Percentiles rank a stretch among this genome's conserved stretches.
Evolutionary conservation across 2,888 invertebrate species (phyloP).

Genomic region (Drosophila mettleri): DNA sequence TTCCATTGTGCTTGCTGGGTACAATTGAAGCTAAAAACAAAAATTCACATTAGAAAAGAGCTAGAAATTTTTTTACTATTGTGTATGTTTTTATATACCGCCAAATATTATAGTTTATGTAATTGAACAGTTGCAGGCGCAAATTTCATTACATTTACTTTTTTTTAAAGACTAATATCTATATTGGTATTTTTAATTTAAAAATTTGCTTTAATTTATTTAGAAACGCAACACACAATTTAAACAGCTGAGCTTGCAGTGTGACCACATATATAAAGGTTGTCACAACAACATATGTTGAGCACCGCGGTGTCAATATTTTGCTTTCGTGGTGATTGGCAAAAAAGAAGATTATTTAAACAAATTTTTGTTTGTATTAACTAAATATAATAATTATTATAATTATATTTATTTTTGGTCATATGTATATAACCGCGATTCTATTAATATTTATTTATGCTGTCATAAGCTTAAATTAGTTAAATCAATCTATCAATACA

Average conservation of each 20-base stretch:
- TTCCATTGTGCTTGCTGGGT: constrained; percentile 25
- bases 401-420: neutral
- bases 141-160: neutral
- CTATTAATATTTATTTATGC: neutral
- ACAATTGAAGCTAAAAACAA: neutral
- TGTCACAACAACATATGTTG: neutral
- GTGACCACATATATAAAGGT: constrained; percentile 7
- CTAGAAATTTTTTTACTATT: too few species aligned
- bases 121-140: neutral
- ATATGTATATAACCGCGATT: neutral
- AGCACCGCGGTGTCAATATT: constrained; percentile 6
- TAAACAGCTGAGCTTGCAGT: constrained; percentile 20
- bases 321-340: neutral
- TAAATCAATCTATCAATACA: neutral
- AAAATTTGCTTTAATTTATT: neutral
- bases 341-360: neutral
- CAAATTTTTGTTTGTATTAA: too few species aligned
- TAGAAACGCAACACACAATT: constrained; percentile 5
- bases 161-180: too few species aligned
- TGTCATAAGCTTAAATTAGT: neutral
- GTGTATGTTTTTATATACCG: too few species aligned
- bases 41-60: neutral
- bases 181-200: neutral
- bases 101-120: neutral
- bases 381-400: too few species aligned